A percentile compares a stretch with the other conserved stretches of the same genome.
Conservation (phyloP, 2,888 invertebrate species). For the Saturnia japonica region DNA sequence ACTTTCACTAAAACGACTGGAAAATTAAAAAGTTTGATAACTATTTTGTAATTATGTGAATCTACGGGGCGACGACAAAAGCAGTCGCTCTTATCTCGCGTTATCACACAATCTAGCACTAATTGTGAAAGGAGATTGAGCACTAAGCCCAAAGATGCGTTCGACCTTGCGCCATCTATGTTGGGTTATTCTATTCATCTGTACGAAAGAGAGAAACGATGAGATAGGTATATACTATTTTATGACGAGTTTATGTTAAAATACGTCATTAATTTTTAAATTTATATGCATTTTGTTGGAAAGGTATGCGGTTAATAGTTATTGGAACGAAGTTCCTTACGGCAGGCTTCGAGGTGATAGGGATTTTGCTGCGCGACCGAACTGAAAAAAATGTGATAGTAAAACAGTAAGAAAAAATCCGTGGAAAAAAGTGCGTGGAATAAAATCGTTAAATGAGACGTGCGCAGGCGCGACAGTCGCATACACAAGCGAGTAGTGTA, state of each 20-base stretch:
- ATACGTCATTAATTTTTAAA: neutral
- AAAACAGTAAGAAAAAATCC: no score
- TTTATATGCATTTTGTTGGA: neutral
- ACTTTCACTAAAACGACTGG: constrained; percentile 4
- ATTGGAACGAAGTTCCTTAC: no score
- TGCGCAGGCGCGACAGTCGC: no score
- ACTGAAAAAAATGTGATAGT: no score
- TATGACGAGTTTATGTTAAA: neutral
- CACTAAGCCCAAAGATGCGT: constrained; percentile 40
- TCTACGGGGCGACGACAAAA: constrained; percentile 30
- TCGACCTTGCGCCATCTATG: constrained; percentile 38
- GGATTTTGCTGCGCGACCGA: no score
- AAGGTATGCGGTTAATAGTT: neutral
- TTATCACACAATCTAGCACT: constrained; percentile 44
- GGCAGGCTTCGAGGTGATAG: no score
- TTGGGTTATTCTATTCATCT: constrained; percentile 33
- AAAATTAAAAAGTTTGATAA: neutral
- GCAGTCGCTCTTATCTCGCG: constrained; percentile 25
- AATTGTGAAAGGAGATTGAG: constrained; percentile 38
- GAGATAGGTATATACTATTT: neutral
- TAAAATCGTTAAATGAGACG: no score
- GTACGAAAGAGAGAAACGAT: neutral
- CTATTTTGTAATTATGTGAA: constrained; percentile 28
- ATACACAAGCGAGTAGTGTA: no score
- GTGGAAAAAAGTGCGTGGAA: no score